These are phyloP conservation scores for Acholoe squamosa DNA, from an alignment of 2,888 invertebrate species.

Conservation along the genomic window DNA sequence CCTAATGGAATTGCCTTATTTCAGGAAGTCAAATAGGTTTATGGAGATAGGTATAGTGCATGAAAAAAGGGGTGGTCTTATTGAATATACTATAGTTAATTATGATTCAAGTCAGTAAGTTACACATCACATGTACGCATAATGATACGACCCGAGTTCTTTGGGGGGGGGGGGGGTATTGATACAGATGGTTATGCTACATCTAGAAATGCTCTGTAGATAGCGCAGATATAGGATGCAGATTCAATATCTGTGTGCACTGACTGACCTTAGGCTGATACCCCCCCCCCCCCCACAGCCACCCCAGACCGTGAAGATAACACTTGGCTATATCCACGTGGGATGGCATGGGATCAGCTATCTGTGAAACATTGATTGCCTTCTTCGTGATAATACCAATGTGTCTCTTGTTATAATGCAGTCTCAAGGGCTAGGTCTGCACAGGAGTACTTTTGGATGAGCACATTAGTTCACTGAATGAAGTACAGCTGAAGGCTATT, in stretches of 20 bases:
- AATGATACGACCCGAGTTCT: too few species aligned
- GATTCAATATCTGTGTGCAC: constrained; percentile 18
- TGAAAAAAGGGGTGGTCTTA: too few species aligned
- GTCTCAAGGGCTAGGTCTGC: not conserved
- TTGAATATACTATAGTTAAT: too few species aligned
- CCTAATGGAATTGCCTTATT: too few species aligned
- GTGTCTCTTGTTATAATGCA: not conserved
- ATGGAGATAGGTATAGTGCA: too few species aligned
- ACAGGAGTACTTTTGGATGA: not conserved
- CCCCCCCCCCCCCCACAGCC: not conserved
- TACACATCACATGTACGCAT: too few species aligned
- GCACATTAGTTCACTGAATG: too few species aligned
- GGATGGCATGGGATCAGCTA: not conserved
- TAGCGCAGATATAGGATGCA: not conserved
- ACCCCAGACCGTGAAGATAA: not conserved
- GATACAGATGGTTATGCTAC: too few species aligned
- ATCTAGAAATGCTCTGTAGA: not conserved
- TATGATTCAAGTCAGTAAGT: too few species aligned
- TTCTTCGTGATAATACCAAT: not conserved
- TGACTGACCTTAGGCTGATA: not conserved
- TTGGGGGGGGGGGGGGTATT: too few species aligned
- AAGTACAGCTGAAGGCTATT: not conserved
- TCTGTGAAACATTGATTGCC: not conserved
- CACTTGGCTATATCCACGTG: not conserved
- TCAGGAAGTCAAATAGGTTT: too few species aligned